A percentile compares a stretch with the other conserved stretches of the same genome.
phyloP scores from a whole-genome alignment of 2,797 vertebrate genomes.

The Tamandua tetradactyla region DNA sequence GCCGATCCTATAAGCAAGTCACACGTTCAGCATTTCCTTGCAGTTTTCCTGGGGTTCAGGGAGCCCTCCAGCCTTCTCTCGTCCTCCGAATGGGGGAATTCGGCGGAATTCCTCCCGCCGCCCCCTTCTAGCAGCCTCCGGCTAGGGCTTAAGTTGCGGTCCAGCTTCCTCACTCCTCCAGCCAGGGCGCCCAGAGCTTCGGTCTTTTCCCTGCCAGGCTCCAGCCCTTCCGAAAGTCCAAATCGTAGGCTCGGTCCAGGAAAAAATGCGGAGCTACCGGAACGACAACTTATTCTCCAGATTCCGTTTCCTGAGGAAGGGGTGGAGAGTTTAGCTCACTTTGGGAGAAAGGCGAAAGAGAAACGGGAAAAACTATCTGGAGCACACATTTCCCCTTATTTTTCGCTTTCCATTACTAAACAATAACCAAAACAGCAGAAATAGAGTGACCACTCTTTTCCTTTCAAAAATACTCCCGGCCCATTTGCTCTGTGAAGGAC shows the following conservation, averaged over 20 bases:
- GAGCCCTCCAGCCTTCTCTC: not conserved
- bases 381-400: not conserved
- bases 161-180: not conserved
- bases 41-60: not conserved
- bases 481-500: not conserved
- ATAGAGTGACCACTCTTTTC: not conserved
- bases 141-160: conserved; percentile 23
- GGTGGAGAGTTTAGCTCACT: conserved; percentile 68
- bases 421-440: not conserved
- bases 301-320: conserved; percentile 76
- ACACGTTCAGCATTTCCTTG: not conserved
- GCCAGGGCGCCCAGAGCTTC: not conserved
- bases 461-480: conserved; percentile 5
- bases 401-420: conserved; percentile 45
- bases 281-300: conserved; percentile 54
- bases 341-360: conserved; percentile 64
- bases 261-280: conserved; percentile 38
- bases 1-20: not conserved
- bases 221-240: conserved; percentile 44
- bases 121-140: not conserved
- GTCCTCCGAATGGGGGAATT: not conserved
- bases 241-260: not conserved
- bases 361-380: conserved; percentile 6
- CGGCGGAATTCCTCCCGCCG: not conserved
- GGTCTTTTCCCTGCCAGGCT: not conserved